These are phyloP conservation scores for Lasioglossum villosulum DNA, from an alignment of 2,888 invertebrate species.

Conservation along the genomic window DNA sequence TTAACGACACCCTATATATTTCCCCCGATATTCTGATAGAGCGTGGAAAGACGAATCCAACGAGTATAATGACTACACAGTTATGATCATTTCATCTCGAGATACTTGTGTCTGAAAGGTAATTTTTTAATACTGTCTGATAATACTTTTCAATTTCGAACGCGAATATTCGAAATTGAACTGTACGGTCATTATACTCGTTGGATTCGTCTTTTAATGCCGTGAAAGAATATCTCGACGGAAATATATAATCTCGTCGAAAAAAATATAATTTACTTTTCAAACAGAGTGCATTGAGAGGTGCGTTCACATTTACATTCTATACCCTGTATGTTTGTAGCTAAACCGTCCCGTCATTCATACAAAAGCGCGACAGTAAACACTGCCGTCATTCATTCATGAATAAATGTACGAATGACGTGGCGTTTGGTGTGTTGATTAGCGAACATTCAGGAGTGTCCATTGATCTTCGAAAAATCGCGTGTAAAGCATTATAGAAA, in stretches of 20 bases:
- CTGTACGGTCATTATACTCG: not conserved
- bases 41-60: not conserved
- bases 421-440: not conserved
- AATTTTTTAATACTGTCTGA: not conserved
- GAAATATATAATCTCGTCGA: not conserved
- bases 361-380: not conserved
- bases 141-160: too few species aligned
- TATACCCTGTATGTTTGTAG: not conserved
- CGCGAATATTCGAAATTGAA: not conserved
- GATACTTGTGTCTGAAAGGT: not conserved
- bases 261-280: too few species aligned
- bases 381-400: not conserved
- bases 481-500: not conserved
- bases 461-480: not conserved
- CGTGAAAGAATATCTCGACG: not conserved
- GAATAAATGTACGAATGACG: not conserved
- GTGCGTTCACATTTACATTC: not conserved
- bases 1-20: not conserved
- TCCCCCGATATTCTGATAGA: not conserved
- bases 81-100: not conserved
- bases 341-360: not conserved
- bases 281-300: too few species aligned
- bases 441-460: not conserved
- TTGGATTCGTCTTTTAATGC: not conserved
- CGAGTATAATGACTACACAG: not conserved